Evolutionary conservation across 2,113 vertebrate genomes (phyloP).

Genomic region (Barnardius zonarius): DNA sequence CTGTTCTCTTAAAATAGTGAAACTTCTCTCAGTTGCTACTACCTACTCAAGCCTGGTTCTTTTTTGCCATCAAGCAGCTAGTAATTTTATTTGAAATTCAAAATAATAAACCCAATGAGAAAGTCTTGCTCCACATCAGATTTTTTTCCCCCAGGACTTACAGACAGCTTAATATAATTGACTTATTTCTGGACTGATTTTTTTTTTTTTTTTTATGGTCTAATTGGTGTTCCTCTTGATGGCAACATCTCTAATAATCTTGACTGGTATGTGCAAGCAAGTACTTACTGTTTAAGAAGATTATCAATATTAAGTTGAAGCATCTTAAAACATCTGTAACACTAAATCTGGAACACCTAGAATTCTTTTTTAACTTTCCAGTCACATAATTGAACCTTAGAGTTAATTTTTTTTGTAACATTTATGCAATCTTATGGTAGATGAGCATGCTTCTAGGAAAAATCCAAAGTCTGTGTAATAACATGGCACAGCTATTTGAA

Average conservation of each 20-base stretch:
- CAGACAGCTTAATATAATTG: background rate
- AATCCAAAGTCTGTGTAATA: background rate
- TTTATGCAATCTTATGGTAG: background rate
- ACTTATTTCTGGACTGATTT: background rate
- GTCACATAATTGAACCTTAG: background rate
- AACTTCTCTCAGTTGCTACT: constrained; percentile 30
- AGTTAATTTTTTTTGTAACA: background rate
- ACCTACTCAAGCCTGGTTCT: background rate
- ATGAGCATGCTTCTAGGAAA: background rate
- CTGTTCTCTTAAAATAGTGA: constrained; percentile 32
- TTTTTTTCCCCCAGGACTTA: background rate
- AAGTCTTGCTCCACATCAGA: background rate
- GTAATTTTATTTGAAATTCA: constrained; percentile 11
- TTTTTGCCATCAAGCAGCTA: constrained; percentile 6
- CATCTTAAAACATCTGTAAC: background rate
- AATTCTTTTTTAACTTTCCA: background rate
- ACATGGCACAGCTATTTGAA: background rate
- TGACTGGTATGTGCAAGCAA: background rate
- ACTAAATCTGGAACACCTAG: background rate
- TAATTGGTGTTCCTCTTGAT: background rate
- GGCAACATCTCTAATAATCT: background rate
- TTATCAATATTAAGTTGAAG: background rate
- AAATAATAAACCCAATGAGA: background rate
- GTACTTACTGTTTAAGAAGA: background rate
- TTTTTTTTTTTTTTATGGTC: background rate